phyloP scores from a whole-genome alignment of 2,113 vertebrate genomes.

The Psettodes erumei region DNA sequence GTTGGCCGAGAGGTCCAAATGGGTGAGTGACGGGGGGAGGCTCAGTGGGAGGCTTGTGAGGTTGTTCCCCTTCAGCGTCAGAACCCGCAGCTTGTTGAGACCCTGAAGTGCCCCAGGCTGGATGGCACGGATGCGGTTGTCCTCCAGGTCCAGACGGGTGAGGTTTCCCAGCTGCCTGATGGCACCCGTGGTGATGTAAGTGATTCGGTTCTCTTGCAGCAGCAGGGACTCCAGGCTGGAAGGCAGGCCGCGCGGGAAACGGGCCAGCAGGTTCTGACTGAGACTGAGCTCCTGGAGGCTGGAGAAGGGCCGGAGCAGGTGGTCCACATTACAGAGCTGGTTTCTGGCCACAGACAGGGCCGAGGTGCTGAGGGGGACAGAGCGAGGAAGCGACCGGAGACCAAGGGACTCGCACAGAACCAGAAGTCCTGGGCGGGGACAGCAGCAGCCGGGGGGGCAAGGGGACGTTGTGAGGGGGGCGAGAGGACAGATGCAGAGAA shows the following conservation, averaged over 20 bases:
- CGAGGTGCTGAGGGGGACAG: conserved; percentile 76
- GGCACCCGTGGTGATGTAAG: conserved; percentile 80
- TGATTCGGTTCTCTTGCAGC: conserved; percentile 83
- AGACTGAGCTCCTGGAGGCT: conserved; percentile 83
- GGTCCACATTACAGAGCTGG: conserved; percentile 82
- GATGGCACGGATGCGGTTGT: conserved; percentile 82
- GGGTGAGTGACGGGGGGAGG: conserved; percentile 78
- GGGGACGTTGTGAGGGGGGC: conserved; percentile 43
- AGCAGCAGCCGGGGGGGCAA: conserved; percentile 85
- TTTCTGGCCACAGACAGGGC: conserved; percentile 82
- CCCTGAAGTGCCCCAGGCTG: conserved; percentile 77
- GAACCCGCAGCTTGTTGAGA: conserved; percentile 72
- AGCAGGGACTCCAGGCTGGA: conserved; percentile 81
- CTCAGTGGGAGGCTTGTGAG: conserved; percentile 73
- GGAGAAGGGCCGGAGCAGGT: conserved; percentile 74
- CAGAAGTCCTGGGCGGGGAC: conserved; percentile 69
- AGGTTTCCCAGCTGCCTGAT: conserved; percentile 81
- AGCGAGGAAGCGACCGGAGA: conserved; percentile 78
- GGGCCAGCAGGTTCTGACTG: conserved; percentile 80
- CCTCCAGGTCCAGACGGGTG: conserved; percentile 80
- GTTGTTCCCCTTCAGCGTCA: conserved; percentile 81
- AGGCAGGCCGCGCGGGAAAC: conserved; percentile 82
- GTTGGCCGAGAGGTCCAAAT: conserved; percentile 82
- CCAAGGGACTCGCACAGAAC: conserved; percentile 83
- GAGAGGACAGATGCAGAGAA: conserved; percentile 66